phyloP scores from a whole-genome alignment of 2,113 vertebrate genomes.

The Megalops atlanticus region DNA sequence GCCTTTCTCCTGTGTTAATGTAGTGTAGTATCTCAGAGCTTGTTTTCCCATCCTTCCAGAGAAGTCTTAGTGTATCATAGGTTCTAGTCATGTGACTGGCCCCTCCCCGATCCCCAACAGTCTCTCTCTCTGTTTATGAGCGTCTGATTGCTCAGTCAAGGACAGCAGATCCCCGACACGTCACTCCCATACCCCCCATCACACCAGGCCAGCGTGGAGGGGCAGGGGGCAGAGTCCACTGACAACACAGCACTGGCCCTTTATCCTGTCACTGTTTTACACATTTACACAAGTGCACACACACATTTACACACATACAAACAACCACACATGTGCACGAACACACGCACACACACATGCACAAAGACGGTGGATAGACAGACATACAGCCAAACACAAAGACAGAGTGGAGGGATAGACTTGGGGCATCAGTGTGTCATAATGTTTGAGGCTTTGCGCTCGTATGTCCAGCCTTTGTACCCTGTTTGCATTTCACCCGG shows the following conservation, averaged over 20 bases:
- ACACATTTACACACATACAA: slow-evolving; percentile 21
- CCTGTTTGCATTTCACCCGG: neutral
- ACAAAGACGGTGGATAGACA: neutral
- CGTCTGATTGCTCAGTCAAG: slow-evolving; percentile 8
- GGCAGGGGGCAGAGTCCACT: slow-evolving; percentile 69
- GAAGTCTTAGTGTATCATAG: no score
- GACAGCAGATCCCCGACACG: slow-evolving; percentile 1
- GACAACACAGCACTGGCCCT: slow-evolving; percentile 35
- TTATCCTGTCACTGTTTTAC: slow-evolving; percentile 18
- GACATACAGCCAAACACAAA: neutral
- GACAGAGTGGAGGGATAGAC: neutral
- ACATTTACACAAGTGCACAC: neutral
- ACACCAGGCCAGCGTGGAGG: slow-evolving; percentile 67
- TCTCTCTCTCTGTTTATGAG: neutral
- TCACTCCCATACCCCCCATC: slow-evolving; percentile 7
- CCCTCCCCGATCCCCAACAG: neutral
- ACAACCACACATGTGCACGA: neutral
- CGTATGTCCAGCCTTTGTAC: no score
- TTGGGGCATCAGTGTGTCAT: no score
- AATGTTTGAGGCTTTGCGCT: no score
- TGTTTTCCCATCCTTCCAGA: neutral
- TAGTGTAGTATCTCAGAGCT: neutral
- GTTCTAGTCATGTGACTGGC: neutral
- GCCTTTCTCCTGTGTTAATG: neutral
- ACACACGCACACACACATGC: neutral